phyloP scores from a whole-genome alignment of 1,140 invertebrate genomes.

The Bombus ignitus region DNA sequence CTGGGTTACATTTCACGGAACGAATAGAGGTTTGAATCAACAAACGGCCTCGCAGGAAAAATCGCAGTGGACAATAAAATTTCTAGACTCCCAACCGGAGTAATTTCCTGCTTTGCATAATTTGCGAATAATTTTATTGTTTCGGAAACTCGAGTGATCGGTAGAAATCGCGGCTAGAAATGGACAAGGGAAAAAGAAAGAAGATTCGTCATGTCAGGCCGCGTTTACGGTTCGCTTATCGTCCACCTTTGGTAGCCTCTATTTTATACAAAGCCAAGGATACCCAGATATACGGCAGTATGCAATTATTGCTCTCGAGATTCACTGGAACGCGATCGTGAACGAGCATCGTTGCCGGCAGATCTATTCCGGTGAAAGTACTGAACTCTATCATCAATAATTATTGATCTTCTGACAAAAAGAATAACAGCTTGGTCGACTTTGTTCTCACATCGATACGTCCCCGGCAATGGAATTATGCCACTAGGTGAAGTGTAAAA shows the following conservation, averaged over 20 bases:
- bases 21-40: background rate
- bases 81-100: background rate
- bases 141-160: background rate
- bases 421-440: background rate
- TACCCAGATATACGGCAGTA: too few species aligned
- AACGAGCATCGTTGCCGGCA: background rate
- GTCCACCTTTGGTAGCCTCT: background rate
- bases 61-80: background rate
- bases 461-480: background rate
- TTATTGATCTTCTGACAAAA: too few species aligned
- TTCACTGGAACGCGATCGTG: background rate
- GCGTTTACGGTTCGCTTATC: slow-evolving; percentile 19
- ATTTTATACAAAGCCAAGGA: background rate
- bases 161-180: too few species aligned
- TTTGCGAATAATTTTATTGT: slow-evolving; percentile 45
- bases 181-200: background rate
- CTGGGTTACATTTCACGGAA: background rate
- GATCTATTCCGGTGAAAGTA: slow-evolving; percentile 38
- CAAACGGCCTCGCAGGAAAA: background rate
- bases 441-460: background rate
- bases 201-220: background rate
- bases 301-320: background rate
- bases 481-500: slow-evolving; percentile 9
- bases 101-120: slow-evolving; percentile 30
- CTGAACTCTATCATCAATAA: background rate